These are phyloP conservation scores for Hypomecis punctinalis DNA, from an alignment of 2,888 invertebrate genomes.

Conservation along the genomic window DNA sequence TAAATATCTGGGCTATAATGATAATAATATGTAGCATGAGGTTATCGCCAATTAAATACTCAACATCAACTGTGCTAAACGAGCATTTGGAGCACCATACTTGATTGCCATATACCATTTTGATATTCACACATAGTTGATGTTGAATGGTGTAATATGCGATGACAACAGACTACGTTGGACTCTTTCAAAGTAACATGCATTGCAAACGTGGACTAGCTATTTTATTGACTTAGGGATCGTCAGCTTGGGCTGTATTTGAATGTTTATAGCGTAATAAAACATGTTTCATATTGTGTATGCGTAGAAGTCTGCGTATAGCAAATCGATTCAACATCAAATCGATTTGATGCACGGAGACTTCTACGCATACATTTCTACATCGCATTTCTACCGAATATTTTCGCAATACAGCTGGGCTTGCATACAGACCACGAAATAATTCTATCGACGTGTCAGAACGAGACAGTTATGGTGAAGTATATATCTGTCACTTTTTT, in stretches of 20 bases:
- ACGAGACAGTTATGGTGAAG: no score
- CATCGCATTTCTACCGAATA: no score
- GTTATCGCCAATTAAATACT: slow-evolving; percentile 1
- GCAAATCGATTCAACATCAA: background rate
- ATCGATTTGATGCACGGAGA: no score
- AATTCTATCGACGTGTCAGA: no score
- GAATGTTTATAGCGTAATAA: slow-evolving; percentile 25
- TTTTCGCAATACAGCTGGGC: no score
- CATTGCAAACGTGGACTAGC: slow-evolving; percentile 56
- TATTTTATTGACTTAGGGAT: slow-evolving; percentile 56
- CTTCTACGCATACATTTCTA: no score
- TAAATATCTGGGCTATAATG: slow-evolving; percentile 15
- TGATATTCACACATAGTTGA: background rate
- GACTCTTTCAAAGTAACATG: slow-evolving; percentile 44
- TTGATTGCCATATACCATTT: no score
- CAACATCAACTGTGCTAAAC: background rate
- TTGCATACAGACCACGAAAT: no score
- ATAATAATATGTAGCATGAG: background rate
- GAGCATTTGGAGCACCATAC: background rate
- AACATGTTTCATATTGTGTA: background rate
- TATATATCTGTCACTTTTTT: no score
- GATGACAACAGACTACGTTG: background rate
- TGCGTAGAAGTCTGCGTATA: background rate
- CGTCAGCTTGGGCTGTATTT: slow-evolving; percentile 60
- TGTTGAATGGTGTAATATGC: background rate